phyloP scores from a whole-genome alignment of 2,888 invertebrate species.

The Parnassius glacialis region DNA sequence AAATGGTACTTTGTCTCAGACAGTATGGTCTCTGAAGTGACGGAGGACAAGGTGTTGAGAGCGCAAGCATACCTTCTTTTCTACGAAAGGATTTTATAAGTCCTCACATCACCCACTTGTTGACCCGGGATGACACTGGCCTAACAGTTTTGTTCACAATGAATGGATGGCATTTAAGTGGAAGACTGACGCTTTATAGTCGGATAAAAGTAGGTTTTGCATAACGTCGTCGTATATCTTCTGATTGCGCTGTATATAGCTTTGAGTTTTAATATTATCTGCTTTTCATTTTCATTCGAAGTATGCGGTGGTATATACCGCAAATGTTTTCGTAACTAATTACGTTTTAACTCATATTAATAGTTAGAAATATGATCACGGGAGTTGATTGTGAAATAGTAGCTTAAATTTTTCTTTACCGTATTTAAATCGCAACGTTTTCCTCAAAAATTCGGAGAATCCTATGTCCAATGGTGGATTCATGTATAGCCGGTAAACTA shows the following conservation, averaged over 20 bases:
- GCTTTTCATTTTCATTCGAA: constrained; percentile 27
- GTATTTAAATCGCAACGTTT: no score
- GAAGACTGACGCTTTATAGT: constrained; percentile 59
- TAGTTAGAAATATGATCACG: constrained; percentile 4
- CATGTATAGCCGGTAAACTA: background rate
- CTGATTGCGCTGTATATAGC: constrained; percentile 58
- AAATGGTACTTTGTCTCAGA: constrained; percentile 98
- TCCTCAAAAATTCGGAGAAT: no score
- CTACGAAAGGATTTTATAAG: constrained; percentile 94
- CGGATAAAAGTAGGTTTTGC: constrained; percentile 39
- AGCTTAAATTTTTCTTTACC: no score
- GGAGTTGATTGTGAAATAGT: constrained; percentile 20
- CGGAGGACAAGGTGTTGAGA: constrained; percentile 88
- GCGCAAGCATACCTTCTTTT: constrained; percentile 97
- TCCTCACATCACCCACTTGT: constrained; percentile 6
- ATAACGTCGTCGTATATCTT: constrained; percentile 36
- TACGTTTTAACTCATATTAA: constrained; percentile 18
- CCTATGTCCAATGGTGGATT: no score
- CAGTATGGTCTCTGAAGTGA: constrained; percentile 90
- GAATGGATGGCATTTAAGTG: constrained; percentile 61
- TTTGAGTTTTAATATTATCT: constrained; percentile 34
- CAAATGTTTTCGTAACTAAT: constrained; percentile 27
- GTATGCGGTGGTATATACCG: constrained; percentile 31
- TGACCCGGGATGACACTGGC: constrained; percentile 32
- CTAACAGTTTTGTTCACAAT: constrained; percentile 36